Evolutionary conservation across 2,113 vertebrate species (phyloP).

Genomic region (Dendropsophus ebraccatus): DNA sequence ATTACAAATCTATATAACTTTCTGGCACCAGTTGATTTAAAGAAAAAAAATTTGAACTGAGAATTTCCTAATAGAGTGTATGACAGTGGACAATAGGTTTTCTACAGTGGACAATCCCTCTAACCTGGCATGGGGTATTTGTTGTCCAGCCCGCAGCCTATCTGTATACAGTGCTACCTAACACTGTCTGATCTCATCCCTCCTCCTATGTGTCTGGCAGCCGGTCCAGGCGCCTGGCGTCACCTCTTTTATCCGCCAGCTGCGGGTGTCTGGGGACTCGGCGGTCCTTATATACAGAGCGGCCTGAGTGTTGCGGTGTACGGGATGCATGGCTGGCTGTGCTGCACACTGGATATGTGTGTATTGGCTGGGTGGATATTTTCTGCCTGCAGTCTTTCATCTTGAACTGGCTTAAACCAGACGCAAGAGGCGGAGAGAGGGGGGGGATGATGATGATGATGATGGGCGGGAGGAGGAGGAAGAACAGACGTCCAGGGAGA

Average conservation of each 20-base stretch:
- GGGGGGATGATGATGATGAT: neutral
- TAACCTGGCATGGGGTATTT: neutral
- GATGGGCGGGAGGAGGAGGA: neutral
- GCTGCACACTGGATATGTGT: neutral
- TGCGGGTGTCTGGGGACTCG: neutral
- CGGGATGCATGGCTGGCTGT: neutral
- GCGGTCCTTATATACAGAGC: neutral
- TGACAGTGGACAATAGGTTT: too few relatives aligned
- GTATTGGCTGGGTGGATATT: slow-evolving; percentile 29
- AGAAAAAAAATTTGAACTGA: too few relatives aligned
- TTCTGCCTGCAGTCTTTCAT: slow-evolving; percentile 32
- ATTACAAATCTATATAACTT: too few relatives aligned
- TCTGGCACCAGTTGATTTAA: too few relatives aligned
- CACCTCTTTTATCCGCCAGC: neutral
- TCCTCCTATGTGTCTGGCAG: neutral
- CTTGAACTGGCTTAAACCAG: slow-evolving; percentile 43
- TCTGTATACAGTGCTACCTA: neutral
- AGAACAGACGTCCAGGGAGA: neutral
- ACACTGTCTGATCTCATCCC: neutral
- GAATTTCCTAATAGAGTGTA: too few relatives aligned
- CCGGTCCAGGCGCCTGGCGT: too few relatives aligned
- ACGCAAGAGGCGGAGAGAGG: neutral
- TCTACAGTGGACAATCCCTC: too few relatives aligned
- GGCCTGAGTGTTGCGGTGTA: neutral
- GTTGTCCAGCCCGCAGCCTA: neutral